Evolutionary conservation across 2,797 vertebrate species (phyloP), one percentile per base, ranked within the genome.

Genomic region (Furcifer pardalis): DNA sequence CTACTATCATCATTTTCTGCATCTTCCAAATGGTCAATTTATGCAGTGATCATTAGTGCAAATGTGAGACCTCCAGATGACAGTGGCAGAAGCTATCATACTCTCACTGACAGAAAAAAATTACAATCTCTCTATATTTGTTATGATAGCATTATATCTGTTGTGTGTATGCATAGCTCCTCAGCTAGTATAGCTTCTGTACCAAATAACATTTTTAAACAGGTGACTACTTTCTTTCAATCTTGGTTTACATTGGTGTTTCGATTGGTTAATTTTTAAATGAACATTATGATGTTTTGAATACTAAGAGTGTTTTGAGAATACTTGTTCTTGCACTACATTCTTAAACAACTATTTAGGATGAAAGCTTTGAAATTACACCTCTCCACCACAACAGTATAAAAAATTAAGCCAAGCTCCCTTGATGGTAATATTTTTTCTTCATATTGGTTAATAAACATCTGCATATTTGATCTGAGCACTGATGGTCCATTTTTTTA

Each of bases 251-350:
- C 66, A 90, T 73, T 85, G 83, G 13, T 59, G 88, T 56, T 90
- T 92, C 76, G 10, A 4, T 88, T 46, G 81, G 66, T 40, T 90
- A 74, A 80, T 88, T 93, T 89, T 92, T 49, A 49, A 87, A 88
- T 93, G 87, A 94, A 91, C 72, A 87, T 78, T 86, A 91, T 68
- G 65, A 81, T 73, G 87, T 52, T 89, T 88, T 83, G 84, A 85
- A 91, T 91, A 88, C 86, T 91, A 93, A 92, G 87, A 91, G 89
- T 37, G 86, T 89, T 92, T 84, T 77, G 90, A 89, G 86, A 63
- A 82, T 44, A 82, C 82, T 91, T 87, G 81, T 91, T 95, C 79
- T 92, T 91, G 86, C 68, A 78, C 89, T 76, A 82, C 62, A 77
- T 83, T 91, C 84, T 32, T 92, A 85, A 90, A 86, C 37, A 73